Percentiles rank a stretch among this genome's conserved stretches.
phyloP scores from a whole-genome alignment of 2,888 invertebrate species.

The Proisotoma minuta region DNA sequence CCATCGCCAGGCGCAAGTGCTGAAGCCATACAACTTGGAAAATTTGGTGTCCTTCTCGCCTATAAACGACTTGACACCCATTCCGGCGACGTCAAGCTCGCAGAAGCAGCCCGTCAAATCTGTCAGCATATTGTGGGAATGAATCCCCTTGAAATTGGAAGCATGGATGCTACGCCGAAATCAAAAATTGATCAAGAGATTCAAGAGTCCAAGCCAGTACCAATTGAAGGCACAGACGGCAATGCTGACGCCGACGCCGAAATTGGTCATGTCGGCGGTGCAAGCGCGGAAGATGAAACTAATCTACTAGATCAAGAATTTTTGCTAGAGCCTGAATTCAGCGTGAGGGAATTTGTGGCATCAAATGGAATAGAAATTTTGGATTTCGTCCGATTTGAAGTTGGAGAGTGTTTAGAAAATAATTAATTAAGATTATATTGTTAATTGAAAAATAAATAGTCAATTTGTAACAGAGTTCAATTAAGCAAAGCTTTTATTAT shows the following conservation, averaged over 20 bases:
- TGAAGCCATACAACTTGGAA: constrained; percentile 56
- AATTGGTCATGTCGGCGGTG: constrained; percentile 3
- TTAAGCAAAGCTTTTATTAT: no score
- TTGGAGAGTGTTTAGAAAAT: constrained; percentile 62
- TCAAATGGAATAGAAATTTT: constrained; percentile 58
- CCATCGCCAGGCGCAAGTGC: constrained; percentile 57
- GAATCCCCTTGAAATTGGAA: constrained; percentile 72
- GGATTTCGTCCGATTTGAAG: constrained; percentile 81
- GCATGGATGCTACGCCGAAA: constrained; percentile 27
- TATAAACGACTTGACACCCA: constrained; percentile 50
- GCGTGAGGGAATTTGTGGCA: constrained; percentile 67
- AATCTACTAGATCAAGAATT: constrained; percentile 82
- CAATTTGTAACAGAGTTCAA: no score
- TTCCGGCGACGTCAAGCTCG: constrained; percentile 17
- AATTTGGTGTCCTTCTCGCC: constrained; percentile 78
- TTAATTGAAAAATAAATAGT: no score
- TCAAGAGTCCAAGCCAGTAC: constrained; percentile 12
- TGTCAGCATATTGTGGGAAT: constrained; percentile 90
- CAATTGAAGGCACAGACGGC: constrained; percentile 54
- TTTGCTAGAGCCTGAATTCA: constrained; percentile 68
- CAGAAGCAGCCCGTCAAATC: constrained; percentile 64
- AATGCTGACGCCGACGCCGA: constrained; percentile 56
- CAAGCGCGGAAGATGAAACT: constrained; percentile 60
- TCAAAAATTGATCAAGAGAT: constrained; percentile 1
- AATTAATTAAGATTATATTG: constrained; percentile 1